These are phyloP conservation scores for Geotrupes spiniger DNA, from an alignment of 2,888 invertebrate genomes.

Conservation along the genomic window DNA sequence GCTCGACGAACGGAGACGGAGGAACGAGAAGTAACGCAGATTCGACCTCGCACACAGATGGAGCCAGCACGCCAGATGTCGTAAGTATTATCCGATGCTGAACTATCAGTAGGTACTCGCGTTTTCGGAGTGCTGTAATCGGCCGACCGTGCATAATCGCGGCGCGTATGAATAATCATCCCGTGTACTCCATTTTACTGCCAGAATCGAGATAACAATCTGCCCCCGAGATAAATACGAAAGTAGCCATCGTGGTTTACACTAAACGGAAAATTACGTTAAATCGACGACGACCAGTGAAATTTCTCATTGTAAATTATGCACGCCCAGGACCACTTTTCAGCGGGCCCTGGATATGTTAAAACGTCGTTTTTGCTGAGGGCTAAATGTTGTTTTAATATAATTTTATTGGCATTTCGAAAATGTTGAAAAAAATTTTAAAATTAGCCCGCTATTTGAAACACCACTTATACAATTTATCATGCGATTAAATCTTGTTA, in stretches of 20 bases:
- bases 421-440: no score
- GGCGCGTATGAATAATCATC: slow-evolving; percentile 18
- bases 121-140: slow-evolving; percentile 10
- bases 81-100: slow-evolving; percentile 69
- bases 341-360: no score
- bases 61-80: slow-evolving; percentile 94
- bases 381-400: no score
- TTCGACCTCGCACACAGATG: slow-evolving; percentile 90
- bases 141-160: slow-evolving; percentile 16
- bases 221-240: slow-evolving; percentile 15
- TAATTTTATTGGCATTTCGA: no score
- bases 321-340: slow-evolving; percentile 16
- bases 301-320: slow-evolving; percentile 10
- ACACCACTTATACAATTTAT: no score
- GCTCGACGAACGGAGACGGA: slow-evolving; percentile 75
- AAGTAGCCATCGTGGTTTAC: slow-evolving; percentile 15
- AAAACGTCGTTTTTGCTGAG: no score
- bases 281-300: no score
- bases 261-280: slow-evolving; percentile 11
- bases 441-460: no score
- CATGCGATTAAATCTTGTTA: no score
- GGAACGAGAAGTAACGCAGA: slow-evolving; percentile 85
- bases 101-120: slow-evolving; percentile 13
- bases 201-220: slow-evolving; percentile 19
- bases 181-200: slow-evolving; percentile 17